Conservation (phyloP, 2,797 vertebrate genomes). For the Phrynocephalus guinanensis region DNA sequence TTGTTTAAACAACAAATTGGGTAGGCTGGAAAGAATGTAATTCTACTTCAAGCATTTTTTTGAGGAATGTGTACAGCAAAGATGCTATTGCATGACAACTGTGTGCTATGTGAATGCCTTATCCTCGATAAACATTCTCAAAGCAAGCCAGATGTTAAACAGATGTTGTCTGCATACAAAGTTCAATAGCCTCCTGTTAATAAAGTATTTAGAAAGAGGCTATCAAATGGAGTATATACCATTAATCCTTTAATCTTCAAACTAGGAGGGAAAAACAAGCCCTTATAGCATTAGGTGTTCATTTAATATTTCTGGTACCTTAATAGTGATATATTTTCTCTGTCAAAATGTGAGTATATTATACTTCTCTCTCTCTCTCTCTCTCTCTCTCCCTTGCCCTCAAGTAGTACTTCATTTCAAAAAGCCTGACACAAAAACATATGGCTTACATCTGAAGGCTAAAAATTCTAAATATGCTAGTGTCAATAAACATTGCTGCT, state of each 20-base stretch:
- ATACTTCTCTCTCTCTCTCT: background rate
- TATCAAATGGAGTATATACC: background rate
- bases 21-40: conserved; percentile 28
- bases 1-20: conserved; percentile 32
- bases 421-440: background rate
- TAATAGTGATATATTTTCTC: background rate
- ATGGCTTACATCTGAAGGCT: background rate
- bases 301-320: background rate
- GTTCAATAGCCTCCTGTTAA: background rate
- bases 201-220: background rate
- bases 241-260: conserved; percentile 16
- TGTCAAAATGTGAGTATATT: background rate
- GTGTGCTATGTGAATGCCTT: background rate
- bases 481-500: background rate
- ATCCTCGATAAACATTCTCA: conserved; percentile 12
- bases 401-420: background rate
- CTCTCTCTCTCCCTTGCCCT: background rate
- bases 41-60: conserved; percentile 16
- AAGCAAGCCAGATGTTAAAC: conserved; percentile 20
- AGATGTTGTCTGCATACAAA: background rate
- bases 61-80: background rate
- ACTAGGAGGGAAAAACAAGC: conserved; percentile 9
- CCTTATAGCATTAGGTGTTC: background rate
- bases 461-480: background rate
- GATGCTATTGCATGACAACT: background rate